Conservation (phyloP, 2,888 invertebrate genomes). For the Nebria salina region DNA sequence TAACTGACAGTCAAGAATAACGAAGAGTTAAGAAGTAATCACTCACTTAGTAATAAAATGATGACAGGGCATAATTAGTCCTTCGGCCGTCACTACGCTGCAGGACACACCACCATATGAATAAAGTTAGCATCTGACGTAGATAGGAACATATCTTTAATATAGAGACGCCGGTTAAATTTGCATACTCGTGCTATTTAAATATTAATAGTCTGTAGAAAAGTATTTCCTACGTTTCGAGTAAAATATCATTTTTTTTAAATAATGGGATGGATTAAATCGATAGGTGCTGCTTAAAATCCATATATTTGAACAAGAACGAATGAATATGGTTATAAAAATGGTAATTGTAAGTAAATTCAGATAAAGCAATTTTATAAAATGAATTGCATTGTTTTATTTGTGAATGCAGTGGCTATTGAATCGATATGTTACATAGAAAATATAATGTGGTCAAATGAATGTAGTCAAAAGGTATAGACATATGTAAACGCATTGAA, state of each 20-base stretch:
- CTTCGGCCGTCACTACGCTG: background rate
- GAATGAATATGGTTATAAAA: background rate
- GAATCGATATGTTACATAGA: background rate
- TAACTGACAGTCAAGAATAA: slow-evolving; percentile 33
- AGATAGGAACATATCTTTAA: background rate
- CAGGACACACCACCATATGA: background rate
- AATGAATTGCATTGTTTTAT: background rate
- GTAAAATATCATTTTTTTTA: too few species aligned
- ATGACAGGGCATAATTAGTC: slow-evolving; percentile 40
- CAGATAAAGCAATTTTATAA: background rate
- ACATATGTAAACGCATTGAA: background rate
- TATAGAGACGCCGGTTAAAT: slow-evolving; percentile 9
- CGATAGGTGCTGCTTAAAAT: too few species aligned
- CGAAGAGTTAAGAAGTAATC: slow-evolving; percentile 42
- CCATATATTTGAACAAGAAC: background rate
- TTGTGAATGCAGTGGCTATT: background rate
- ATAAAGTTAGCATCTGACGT: background rate
- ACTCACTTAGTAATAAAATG: slow-evolving; percentile 42
- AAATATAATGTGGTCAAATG: slow-evolving; percentile 1
- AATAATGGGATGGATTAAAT: too few species aligned
- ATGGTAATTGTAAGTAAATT: background rate
- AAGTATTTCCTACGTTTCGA: too few species aligned
- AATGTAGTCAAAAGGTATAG: background rate
- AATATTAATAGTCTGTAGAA: background rate
- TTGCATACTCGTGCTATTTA: slow-evolving; percentile 24